Base-by-base conservation (phyloP, 2,797 vertebrate species). In the Anomalospiza imberbis region DNA sequence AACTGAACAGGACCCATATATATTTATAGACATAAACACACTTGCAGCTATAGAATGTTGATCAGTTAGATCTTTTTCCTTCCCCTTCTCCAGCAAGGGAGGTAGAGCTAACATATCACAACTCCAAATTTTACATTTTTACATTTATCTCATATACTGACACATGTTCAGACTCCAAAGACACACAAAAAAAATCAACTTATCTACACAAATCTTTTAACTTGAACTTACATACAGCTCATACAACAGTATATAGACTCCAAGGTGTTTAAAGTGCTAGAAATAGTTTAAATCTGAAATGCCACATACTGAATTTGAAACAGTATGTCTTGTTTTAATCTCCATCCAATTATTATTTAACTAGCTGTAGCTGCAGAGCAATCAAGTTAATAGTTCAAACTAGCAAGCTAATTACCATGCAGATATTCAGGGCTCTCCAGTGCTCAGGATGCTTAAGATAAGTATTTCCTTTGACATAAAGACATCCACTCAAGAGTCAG, bases 181-280 rank as follows among this genome's bases (percentile, higher is more conserved):
- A 15, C 1, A 29, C n/a, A 44, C 53, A 32, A 20, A 47, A 10
- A 24, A 40, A 40, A 40, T 40, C 2, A 50, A 17, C 11, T 67
- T 10, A 48, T 7, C 5, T n/a, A 14, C 1, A 12, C 0, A 0
- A 38, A 34, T 61, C 1, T 36, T 38, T 72, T 79, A 55, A 48
- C 2, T 63, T 58, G 4, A 75, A 22, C 21, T 71, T 29, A 53
- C 12, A 65, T 40, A 38, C 4, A 40, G 5, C 34, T 70, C 47
- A 48, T 29, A 5, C 21, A 67, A 60, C 11, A 57, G 34, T 5
- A 58, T 13, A 71, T 3, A 55, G 34, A 55, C 10, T 62, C 10
- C 3, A 7, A 70, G 72, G 10, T 5, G 9, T 36, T 72, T 57
- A 2, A 36, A 81, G 11, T 40, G 29, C 29, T 17, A 9, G 38